phyloP scores from a whole-genome alignment of 2,113 vertebrate species.

The Nestor notabilis region DNA sequence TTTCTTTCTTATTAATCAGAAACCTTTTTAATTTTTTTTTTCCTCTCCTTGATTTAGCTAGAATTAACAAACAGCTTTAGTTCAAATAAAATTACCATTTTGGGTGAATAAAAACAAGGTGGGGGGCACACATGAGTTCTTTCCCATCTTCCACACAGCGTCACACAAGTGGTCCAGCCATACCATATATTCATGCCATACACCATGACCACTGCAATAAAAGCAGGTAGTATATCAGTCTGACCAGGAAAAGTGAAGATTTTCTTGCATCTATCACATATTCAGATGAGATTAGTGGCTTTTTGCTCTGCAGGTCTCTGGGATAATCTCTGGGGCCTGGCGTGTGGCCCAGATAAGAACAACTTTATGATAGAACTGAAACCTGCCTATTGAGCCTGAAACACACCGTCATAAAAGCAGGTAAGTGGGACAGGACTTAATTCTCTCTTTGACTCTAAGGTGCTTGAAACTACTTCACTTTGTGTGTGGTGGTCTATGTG shows the following conservation, averaged over 20 bases:
- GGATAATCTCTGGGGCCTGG: not conserved
- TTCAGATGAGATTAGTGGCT: not conserved
- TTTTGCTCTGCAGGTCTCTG: not conserved
- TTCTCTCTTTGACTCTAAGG: not conserved
- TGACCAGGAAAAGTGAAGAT: not conserved
- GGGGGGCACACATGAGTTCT: not conserved
- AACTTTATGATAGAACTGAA: not conserved
- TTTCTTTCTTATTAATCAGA: slow-evolving; percentile 31
- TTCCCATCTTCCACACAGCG: not conserved
- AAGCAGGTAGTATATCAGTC: not conserved
- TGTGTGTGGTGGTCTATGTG: not conserved
- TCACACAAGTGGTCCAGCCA: not conserved
- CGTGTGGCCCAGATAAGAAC: not conserved
- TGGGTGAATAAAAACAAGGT: not conserved
- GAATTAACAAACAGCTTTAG: not conserved
- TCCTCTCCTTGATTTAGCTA: not conserved
- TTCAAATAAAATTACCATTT: not conserved
- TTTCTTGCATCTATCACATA: not conserved
- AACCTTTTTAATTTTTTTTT: not conserved
- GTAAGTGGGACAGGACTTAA: not conserved
- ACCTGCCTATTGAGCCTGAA: not conserved
- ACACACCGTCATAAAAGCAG: not conserved
- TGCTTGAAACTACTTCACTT: not conserved
- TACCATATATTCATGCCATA: not conserved
- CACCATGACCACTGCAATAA: accelerated